Evolutionary conservation across 1,140 invertebrate species (phyloP).

Genomic region (Pachyrhynchus sulphureomaculatus): DNA sequence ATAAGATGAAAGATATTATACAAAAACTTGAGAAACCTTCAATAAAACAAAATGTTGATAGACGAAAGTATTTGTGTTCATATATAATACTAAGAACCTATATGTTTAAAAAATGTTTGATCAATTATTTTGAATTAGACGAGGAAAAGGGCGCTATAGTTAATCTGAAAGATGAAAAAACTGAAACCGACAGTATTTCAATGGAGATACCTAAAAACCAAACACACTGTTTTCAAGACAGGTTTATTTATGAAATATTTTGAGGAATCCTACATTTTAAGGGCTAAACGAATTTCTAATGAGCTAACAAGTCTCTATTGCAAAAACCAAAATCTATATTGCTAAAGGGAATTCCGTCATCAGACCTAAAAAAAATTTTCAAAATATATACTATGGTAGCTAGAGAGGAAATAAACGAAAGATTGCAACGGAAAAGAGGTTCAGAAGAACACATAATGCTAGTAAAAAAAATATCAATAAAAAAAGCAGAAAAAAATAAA

Average conservation of each 20-base stretch:
- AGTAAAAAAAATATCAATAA: too few relatives aligned
- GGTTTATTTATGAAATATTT: conserved; percentile 36
- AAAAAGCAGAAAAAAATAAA: too few relatives aligned
- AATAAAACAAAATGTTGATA: conserved; percentile 26
- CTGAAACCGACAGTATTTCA: too few relatives aligned
- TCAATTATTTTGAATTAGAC: conserved; percentile 13
- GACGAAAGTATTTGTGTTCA: conserved; percentile 30
- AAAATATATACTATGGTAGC: too few relatives aligned
- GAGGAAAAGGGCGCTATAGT: not conserved
- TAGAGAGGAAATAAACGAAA: too few relatives aligned
- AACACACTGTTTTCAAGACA: conserved; percentile 5
- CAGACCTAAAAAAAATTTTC: conserved; percentile 3
- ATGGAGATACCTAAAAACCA: too few relatives aligned
- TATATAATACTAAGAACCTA: conserved; percentile 25
- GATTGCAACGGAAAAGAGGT: too few relatives aligned
- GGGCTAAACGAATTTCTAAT: conserved; percentile 16
- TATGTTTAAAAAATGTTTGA: conserved; percentile 22
- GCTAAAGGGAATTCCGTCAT: not conserved
- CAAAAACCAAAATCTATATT: not conserved
- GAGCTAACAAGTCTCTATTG: too few relatives aligned
- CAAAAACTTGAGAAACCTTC: conserved; percentile 25
- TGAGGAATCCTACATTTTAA: conserved; percentile 29
- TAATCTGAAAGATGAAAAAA: not conserved
- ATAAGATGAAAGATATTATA: conserved; percentile 14
- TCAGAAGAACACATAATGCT: too few relatives aligned